phyloP scores from a whole-genome alignment of 2,888 invertebrate genomes.

The Noctua janthe region DNA sequence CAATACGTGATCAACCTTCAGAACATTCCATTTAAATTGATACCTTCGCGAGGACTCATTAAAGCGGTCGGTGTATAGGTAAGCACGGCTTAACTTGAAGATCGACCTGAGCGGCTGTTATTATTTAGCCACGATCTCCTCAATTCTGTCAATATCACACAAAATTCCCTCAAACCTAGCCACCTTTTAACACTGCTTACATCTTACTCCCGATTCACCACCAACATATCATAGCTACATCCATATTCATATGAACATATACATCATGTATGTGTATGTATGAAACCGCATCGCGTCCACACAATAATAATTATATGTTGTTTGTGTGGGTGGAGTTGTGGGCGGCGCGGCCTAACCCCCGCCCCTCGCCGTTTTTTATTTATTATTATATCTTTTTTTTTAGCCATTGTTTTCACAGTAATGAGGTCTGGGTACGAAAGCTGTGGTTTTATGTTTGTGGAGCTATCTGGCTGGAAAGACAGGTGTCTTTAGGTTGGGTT shows the following conservation, averaged over 20 bases:
- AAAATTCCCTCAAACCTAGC: background rate
- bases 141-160: background rate
- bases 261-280: slow-evolving; percentile 34
- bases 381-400: slow-evolving; percentile 71
- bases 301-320: slow-evolving; percentile 80
- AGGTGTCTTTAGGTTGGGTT: slow-evolving; percentile 28
- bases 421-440: slow-evolving; percentile 59
- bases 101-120: too few relatives aligned
- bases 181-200: background rate
- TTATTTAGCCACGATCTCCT: too few relatives aligned
- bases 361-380: slow-evolving; percentile 74
- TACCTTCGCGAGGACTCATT: too few relatives aligned
- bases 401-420: slow-evolving; percentile 64
- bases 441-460: slow-evolving; percentile 40
- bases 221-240: slow-evolving; percentile 29
- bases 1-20: too few relatives aligned
- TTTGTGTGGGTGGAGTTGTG: slow-evolving; percentile 82
- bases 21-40: too few relatives aligned
- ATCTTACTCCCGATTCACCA: slow-evolving; percentile 9
- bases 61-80: too few relatives aligned
- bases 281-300: slow-evolving; percentile 60
- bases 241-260: slow-evolving; percentile 30
- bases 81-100: too few relatives aligned
- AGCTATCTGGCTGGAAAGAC: slow-evolving; percentile 21
- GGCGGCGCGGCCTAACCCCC: slow-evolving; percentile 82